These are phyloP conservation scores for Dasyurus viverrinus DNA, from an alignment of 2,113 vertebrate genomes.

Conservation along the genomic window DNA sequence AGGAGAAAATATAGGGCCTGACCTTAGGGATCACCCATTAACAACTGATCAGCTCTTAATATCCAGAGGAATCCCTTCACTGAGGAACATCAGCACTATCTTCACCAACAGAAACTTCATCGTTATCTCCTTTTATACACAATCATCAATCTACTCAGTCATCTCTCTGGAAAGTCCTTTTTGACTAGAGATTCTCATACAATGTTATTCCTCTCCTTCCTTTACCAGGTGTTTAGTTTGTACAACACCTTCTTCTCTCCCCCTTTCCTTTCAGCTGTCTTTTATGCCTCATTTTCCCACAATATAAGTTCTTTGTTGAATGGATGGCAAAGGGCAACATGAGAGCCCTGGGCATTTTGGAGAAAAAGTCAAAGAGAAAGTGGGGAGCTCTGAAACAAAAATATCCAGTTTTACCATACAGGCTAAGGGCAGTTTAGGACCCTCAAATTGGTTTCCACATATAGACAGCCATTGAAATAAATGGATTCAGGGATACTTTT, in stretches of 20 bases:
- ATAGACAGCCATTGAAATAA: neutral
- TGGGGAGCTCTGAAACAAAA: neutral
- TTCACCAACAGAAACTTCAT: neutral
- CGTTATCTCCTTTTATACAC: neutral
- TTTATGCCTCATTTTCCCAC: neutral
- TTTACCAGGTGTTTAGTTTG: neutral
- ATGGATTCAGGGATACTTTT: neutral
- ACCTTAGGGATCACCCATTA: neutral
- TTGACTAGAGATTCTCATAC: neutral
- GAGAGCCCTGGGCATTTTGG: neutral
- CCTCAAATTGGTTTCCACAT: neutral
- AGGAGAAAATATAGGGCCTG: neutral
- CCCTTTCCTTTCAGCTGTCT: constrained; percentile 1
- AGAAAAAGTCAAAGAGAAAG: neutral
- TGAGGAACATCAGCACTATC: neutral
- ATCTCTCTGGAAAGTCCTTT: neutral
- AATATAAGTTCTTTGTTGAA: neutral
- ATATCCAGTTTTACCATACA: neutral
- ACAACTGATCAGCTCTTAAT: neutral
- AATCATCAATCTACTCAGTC: neutral
- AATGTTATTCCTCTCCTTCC: neutral
- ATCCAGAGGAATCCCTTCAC: neutral
- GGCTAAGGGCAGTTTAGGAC: neutral
- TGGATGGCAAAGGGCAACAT: neutral
- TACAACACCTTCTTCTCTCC: neutral